Base-by-base conservation (phyloP, 92 coral and sea anemone genomes). In the Micromussa lordhowensis region DNA sequence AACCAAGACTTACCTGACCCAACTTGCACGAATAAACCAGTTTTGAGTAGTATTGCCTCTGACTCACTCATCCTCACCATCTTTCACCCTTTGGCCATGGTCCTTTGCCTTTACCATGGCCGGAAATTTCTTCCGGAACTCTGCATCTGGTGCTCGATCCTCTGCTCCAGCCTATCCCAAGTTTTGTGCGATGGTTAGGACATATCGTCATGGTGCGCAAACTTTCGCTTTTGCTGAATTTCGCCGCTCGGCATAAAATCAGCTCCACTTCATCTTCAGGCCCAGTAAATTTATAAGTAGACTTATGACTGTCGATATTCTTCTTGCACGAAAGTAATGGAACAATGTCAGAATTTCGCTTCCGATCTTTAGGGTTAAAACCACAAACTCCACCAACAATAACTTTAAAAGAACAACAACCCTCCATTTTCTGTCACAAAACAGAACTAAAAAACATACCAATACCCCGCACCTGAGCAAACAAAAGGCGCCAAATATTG, bases 41-140 rank as follows among this genome's bases (percentile, higher is more conserved):
- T 92, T 78, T 92, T 78, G 44, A 59, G 80, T 73, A 94, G 75
- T 9, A 94, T 66, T 29, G 88, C 34, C 31, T 44, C 71, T 17
- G 97, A 90, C 51, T 90, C 93, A 24, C 75, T 71, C 87, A 85
- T 3, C 89, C 89, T 9, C 92, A 68, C 31, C 92, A 94, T 87
- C 94, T 81, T 79, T 92, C 94, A 55, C 95, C 94, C 71, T 92
- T 94, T 49, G 97, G 94, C 92, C 95, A 94, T 73, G 40, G 78
- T 81, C 88, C 86, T 78, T 90, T 88, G 29, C 77, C 77, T 87
- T 94, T 90, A 18, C 95, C 92, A 71, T 94, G 93, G 63, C 74
- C 30, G 34, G 93, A 92, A 55, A 90, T 80, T 21, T 35, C 63
- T 69, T 88, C 86, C 32, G 95, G 96, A 76, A 92, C 91, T 77